phyloP scores from a whole-genome alignment of 2,888 invertebrate species.

The Diarsia mendica region DNA sequence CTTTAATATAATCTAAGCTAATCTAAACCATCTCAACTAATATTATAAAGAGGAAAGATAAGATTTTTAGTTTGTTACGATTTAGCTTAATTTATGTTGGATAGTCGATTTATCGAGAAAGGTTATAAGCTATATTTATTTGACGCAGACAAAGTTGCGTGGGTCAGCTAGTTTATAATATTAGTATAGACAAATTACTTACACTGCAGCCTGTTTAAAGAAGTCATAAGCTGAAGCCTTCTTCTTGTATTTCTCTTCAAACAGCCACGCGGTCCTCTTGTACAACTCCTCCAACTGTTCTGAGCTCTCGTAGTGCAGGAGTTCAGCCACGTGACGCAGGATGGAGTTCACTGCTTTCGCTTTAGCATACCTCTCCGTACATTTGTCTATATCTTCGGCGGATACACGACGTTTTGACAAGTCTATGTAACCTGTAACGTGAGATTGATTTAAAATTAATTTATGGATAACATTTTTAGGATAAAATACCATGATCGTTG shows the following conservation, averaged over 20 bases:
- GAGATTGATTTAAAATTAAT: neutral
- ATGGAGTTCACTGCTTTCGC: conserved; percentile 99
- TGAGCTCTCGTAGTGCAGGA: conserved; percentile 97
- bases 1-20: no score
- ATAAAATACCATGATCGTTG: neutral
- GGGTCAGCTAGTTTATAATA: no score
- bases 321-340: conserved; percentile 98
- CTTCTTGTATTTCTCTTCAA: conserved; percentile 98
- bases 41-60: no score
- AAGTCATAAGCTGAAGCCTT: conserved; percentile 99
- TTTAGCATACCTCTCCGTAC: conserved; percentile 99
- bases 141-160: no score
- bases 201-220: conserved; percentile 99
- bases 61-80: no score
- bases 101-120: no score
- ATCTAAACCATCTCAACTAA: no score
- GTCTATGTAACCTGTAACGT: conserved; percentile 97
- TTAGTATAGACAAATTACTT: conserved; percentile 80
- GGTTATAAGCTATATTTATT: no score
- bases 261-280: conserved; percentile 99
- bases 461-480: neutral
- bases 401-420: conserved; percentile 99
- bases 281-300: conserved; percentile 98
- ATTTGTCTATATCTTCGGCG: conserved; percentile 99
- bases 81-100: no score